Base-by-base conservation (phyloP, 2,113 vertebrate genomes). In the Ptilorrhoa leucosticta region DNA sequence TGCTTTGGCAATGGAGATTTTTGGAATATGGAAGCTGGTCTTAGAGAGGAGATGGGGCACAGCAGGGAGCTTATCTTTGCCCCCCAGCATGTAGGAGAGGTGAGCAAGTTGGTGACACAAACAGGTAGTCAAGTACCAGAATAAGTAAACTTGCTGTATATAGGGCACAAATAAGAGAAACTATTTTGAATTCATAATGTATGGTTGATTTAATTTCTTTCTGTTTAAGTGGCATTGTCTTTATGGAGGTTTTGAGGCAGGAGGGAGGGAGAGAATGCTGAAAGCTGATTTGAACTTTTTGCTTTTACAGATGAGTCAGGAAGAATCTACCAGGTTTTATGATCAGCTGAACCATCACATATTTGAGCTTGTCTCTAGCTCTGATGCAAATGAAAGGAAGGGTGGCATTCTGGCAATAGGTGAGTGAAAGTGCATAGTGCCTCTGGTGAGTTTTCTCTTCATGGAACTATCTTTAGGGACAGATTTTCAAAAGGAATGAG, bases 271-370 rank as follows among this genome's bases (percentile, higher is more conserved):
- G 40, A 45, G 24, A 73, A 50, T 82, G n/a, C 58, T 58, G 24
- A 51, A 78, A 87, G 44, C 60, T 79, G 30, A 68, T 72, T 77
- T 96, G 39, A 63, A 27, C 6, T 51, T 57, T 31, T 57, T 92
- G 51, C 20, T 90, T 96, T 89, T 91, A 47, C 87, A 99, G 99
- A 98, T 99, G 97, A 99, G 99, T 96, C 99, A 99, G 96, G 99
- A 99, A 96, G 99, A 99, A 94, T 99, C 99, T 33, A 99, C 99
- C 15, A 99, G 99, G 10, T 99, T 99, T 97, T 99, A 99, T 1
- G 99, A 99, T 97, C 99, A 99, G 95, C 97, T 99, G 77, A 99
- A 99, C 97, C 99, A 99, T 95, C 99, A 99, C 97, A 99, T 99
- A 95, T 99, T 99, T 97, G 99, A 99, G 97, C 97, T 99, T 97